Evolutionary conservation across 2,113 vertebrate genomes (phyloP), one percentile per base, ranked within the genome.

Genomic region (Castor canadensis): DNA sequence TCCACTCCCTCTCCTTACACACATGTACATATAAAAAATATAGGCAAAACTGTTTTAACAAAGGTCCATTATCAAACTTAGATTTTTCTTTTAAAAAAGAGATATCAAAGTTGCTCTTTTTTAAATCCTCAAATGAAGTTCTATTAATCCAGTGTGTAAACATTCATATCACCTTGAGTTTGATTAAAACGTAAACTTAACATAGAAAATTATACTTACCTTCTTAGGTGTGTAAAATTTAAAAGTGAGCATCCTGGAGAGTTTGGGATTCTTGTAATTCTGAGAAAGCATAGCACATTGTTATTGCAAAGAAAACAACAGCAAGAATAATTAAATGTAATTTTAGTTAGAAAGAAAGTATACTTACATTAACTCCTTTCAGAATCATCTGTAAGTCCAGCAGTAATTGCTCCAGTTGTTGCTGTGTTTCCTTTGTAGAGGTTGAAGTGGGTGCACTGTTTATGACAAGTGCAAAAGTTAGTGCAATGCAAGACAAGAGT

Each of bases 321-420:
- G 32, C 35, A 72, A 93, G 66, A 89, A 93, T 62, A 73, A 88
- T 19, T 2, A 28, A 40, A 58, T 22, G 17, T 69, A 49, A 72
- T 54, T 73, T 32, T 22, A 90, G 76, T 67, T 52, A 76, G 67
- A 71, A 73, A 83, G 19, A 49, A 2, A 32, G 7, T 40, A 45
- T 75, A 97, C 98, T 98, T 98, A 99, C 99, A 0, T 94, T 77
- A 9, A 96, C 43, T 0, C 12, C 83, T 0, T 67, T 1, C 76
- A 75, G 66, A 64, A 98, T 84, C 2, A 1, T 0, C 5, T 0
- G 0, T 87, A 99, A 62, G 45, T 98, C 98, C 0, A 0, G 0
- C 56, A 97, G 43, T 38, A 97, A 13, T 4, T 95, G 80, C 5
- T 43, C 0, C 1, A 93, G 43, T 54, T 98, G 93, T 17, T 72